These are phyloP conservation scores for Drosophila paramelanica DNA, from an alignment of 2,888 invertebrate species.

Conservation along the genomic window DNA sequence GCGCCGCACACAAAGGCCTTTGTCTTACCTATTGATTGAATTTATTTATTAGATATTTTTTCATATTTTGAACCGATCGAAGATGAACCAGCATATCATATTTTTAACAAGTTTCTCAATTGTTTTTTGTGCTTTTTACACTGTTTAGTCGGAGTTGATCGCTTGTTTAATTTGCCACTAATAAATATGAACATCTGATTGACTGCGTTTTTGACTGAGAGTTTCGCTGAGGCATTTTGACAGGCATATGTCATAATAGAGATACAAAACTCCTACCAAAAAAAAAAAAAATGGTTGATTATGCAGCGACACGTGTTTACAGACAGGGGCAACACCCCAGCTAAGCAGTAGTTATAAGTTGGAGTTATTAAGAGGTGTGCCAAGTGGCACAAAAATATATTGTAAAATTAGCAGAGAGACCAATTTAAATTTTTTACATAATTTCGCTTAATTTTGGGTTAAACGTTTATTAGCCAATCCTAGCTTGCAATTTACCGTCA, in stretches of 20 bases:
- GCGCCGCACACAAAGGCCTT: slow-evolving; percentile 58
- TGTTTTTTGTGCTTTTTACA: slow-evolving; percentile 57
- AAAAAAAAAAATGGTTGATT: slow-evolving; percentile 40
- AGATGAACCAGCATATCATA: slow-evolving; percentile 47
- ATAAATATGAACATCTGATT: slow-evolving; percentile 59
- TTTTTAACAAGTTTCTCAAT: slow-evolving; percentile 68
- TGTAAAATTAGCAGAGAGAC: slow-evolving; percentile 12
- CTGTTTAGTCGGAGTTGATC: slow-evolving; percentile 32
- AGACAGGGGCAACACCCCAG: slow-evolving; percentile 19
- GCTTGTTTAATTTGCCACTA: slow-evolving; percentile 63
- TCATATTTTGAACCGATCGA: slow-evolving; percentile 26
- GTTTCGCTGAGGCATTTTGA: slow-evolving; percentile 29
- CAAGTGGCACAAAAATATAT: slow-evolving; percentile 16
- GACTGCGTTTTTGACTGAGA: slow-evolving; percentile 34
- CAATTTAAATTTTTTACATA: slow-evolving; percentile 15
- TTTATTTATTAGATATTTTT: slow-evolving; percentile 4
- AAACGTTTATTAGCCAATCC: neutral
- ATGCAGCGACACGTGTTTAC: slow-evolving; percentile 37
- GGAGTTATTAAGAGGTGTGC: slow-evolving; percentile 50
- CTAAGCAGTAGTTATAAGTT: slow-evolving; percentile 15
- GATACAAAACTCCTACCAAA: slow-evolving; percentile 9
- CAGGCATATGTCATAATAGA: slow-evolving; percentile 62
- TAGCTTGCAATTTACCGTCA: neutral
- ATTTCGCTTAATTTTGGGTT: slow-evolving; percentile 1
- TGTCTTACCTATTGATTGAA: slow-evolving; percentile 49